Conservation (phyloP, 2,888 invertebrate genomes). For the Blastobasis lacticolella region DNA sequence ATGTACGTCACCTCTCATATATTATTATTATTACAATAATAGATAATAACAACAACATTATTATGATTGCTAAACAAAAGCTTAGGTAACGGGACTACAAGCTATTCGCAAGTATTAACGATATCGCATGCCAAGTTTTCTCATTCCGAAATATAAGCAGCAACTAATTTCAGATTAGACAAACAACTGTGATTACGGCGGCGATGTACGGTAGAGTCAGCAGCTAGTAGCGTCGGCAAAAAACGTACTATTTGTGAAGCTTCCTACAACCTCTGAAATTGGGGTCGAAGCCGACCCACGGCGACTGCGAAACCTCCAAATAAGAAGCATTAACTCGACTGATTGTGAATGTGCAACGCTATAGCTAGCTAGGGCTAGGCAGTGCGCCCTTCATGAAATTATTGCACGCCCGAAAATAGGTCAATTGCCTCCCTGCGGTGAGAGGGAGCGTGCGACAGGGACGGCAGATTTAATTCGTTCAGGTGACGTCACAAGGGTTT, state of each 20-base stretch:
- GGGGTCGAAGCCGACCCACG: too few relatives aligned
- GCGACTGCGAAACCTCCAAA: too few relatives aligned
- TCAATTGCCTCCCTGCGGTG: constrained; percentile 62
- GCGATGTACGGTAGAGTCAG: background rate
- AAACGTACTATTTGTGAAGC: background rate
- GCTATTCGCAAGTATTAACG: constrained; percentile 8
- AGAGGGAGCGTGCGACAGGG: constrained; percentile 52
- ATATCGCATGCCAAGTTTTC: constrained; percentile 26
- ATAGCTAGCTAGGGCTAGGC: constrained; percentile 2
- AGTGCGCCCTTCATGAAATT: constrained; percentile 60
- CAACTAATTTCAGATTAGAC: constrained; percentile 37
- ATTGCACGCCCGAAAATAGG: constrained; percentile 70
- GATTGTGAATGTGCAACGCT: background rate
- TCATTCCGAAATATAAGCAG: constrained; percentile 24
- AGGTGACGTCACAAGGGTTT: constrained; percentile 67
- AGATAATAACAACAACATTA: too few relatives aligned
- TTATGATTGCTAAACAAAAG: too few relatives aligned
- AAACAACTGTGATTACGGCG: constrained; percentile 35
- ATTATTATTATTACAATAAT: too few relatives aligned
- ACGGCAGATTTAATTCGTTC: constrained; percentile 45
- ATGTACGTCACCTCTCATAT: too few relatives aligned
- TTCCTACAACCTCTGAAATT: too few relatives aligned
- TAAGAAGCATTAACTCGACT: too few relatives aligned
- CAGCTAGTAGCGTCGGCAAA: constrained; percentile 13
- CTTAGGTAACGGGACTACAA: background rate